Conservation (phyloP, 2,113 vertebrate genomes). For the Periophthalmodon schlosseri region DNA sequence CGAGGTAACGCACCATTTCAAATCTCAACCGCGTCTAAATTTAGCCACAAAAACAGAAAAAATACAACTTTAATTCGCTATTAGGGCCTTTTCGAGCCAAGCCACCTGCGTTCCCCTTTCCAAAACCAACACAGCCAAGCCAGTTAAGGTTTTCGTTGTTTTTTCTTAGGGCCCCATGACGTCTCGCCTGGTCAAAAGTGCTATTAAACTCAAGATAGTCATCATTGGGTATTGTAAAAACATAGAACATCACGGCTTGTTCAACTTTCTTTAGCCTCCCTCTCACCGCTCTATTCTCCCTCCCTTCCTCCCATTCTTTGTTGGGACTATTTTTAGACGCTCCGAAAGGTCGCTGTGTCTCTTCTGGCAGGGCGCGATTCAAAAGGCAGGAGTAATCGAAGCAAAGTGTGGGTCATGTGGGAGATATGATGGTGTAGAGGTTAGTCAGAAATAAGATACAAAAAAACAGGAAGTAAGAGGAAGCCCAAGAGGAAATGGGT, state of each 20-base stretch:
- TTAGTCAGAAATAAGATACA: constrained; percentile 46
- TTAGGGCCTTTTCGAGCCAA: constrained; percentile 38
- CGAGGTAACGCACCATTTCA: constrained; percentile 52
- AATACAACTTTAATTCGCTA: constrained; percentile 50
- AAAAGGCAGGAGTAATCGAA: constrained; percentile 32
- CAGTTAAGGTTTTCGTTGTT: constrained; percentile 39
- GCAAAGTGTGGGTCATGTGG: constrained; percentile 1
- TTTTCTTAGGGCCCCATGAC: constrained; percentile 35
- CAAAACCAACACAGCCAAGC: constrained; percentile 62
- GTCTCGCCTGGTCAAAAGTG: constrained; percentile 42
- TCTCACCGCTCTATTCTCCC: constrained; percentile 63
- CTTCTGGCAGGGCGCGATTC: constrained; percentile 64
- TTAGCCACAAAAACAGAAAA: constrained; percentile 30
- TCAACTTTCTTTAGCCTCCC: constrained; percentile 53
- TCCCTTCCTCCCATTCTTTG: constrained; percentile 81
- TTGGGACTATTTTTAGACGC: constrained; percentile 70
- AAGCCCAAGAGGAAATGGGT: constrained; percentile 53
- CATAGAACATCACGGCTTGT: constrained; percentile 33
- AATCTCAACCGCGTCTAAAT: constrained; percentile 50
- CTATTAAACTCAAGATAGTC: constrained; percentile 51
- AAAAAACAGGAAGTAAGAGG: constrained; percentile 62
- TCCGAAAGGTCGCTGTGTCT: constrained; percentile 71
- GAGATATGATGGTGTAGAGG: constrained; percentile 25
- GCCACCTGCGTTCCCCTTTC: constrained; percentile 58
- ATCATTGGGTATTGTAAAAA: constrained; percentile 66